Evolutionary conservation across 2,113 vertebrate species (phyloP), one percentile per base, ranked within the genome.

Genomic region (Pomatostomus ruficeps): DNA sequence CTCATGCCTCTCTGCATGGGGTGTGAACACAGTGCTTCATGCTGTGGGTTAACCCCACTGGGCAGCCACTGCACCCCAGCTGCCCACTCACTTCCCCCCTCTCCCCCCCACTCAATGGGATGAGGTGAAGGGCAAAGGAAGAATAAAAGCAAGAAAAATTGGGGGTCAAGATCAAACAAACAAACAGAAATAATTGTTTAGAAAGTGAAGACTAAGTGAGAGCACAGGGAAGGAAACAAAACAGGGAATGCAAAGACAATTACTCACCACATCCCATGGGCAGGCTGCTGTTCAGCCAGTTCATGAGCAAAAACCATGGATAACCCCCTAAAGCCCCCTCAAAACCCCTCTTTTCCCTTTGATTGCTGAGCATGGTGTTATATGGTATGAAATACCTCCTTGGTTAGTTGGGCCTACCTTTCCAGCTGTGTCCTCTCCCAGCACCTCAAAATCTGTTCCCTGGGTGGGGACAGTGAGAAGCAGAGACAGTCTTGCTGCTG

Each of bases 181-280:
- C 10, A 68, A 54, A 29, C 3, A 48, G 4, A 90, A 67, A 46
- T 29, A 72, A 57, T n/a, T 55, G 36, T 24, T 79, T 65, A 54
- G 6, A 63, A 38, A 83, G 8, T 75, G 38, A 74, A 78, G 21
- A 26, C 18, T 35, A 72, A 55, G 24, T 59, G n/a, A 36, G 75
- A 65, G 31, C 24, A 65, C 16, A 59, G 11, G 45, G 29, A 75
- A 83, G 20, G 63, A 90, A 78, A 35, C 6, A 77, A 85, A 93
- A 42, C 9, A 36, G 8, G 12, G 28, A 14, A 38, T 72, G 6
- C 40, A 63, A 55, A 79, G 52, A 24, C 51, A 84, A 21, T 67
- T 48, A 12, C 24, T 42, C 66, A 18, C n/a, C 11, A 7, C 18
- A 26, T 62, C 17, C 9, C 1, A 0, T 7, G 5, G 29, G 16